Percentiles rank a stretch among this genome's conserved stretches.
These are phyloP conservation scores for Temnopleurus reevesii DNA, from an alignment of 53 echinoderm and acorn worm genomes.

Conservation along the genomic window DNA sequence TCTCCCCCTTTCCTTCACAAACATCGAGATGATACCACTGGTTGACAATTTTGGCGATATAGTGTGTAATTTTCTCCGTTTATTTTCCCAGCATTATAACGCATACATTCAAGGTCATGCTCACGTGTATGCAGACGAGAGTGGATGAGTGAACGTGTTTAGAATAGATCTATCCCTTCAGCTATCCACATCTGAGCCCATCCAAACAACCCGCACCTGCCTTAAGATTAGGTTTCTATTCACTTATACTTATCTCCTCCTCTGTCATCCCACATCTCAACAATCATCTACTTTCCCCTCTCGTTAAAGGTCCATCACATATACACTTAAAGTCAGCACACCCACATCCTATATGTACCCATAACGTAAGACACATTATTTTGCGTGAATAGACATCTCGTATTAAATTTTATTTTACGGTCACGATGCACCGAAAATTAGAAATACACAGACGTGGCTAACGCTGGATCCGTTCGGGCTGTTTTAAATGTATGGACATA, in stretches of 20 bases:
- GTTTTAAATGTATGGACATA: too few species aligned
- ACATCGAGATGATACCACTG: neutral
- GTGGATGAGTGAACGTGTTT: neutral
- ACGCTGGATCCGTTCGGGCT: too few species aligned
- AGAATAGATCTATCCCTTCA: neutral
- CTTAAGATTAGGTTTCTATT: neutral
- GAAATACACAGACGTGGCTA: too few species aligned
- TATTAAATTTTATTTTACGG: too few species aligned
- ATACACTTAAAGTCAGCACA: too few species aligned
- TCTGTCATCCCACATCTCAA: neutral
- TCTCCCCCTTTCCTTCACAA: neutral
- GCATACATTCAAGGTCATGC: neutral
- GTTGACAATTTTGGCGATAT: neutral
- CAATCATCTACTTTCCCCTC: neutral
- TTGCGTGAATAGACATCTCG: too few species aligned
- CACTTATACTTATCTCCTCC: neutral
- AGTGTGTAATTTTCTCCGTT: neutral
- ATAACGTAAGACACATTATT: too few species aligned
- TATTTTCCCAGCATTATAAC: neutral
- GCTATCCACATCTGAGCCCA: neutral
- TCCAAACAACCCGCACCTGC: conserved; percentile 13
- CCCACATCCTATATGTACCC: too few species aligned
- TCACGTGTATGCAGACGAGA: neutral
- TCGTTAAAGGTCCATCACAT: neutral
- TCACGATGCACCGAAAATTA: too few species aligned